A percentile compares a stretch with the other conserved stretches of the same genome.
These are phyloP conservation scores for Pseudochaenichthys georgianus DNA, from an alignment of 2,797 vertebrate species.

Conservation along the genomic window DNA sequence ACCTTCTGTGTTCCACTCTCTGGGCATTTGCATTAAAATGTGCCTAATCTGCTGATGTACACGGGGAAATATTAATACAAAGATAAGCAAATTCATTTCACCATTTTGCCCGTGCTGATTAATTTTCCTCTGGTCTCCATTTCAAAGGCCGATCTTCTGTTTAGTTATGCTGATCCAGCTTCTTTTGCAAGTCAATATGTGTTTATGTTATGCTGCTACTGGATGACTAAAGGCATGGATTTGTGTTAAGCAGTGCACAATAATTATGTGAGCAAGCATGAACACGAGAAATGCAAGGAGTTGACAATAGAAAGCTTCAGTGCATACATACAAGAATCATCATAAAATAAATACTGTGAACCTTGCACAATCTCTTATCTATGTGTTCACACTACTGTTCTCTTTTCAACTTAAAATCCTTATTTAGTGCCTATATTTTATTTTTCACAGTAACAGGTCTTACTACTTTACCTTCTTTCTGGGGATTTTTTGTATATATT, in stretches of 20 bases:
- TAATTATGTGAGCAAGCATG: conserved; percentile 53
- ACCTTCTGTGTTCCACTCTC: conserved; percentile 60
- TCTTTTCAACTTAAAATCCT: too few species aligned
- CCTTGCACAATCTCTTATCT: too few species aligned
- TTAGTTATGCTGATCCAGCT: conserved; percentile 77
- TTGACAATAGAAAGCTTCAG: conserved; percentile 38
- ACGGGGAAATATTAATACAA: conserved; percentile 71
- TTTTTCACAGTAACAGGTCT: too few species aligned
- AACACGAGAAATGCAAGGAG: conserved; percentile 30
- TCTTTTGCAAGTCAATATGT: conserved; percentile 77
- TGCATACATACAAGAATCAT: conserved; percentile 19
- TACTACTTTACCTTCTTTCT: too few species aligned
- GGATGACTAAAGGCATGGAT: conserved; percentile 64
- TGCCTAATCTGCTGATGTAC: conserved; percentile 67
- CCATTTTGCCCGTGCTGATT: conserved; percentile 68
- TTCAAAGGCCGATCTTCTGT: conserved; percentile 76
- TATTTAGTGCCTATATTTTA: too few species aligned
- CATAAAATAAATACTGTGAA: too few species aligned
- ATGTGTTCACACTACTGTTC: too few species aligned
- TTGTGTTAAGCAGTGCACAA: conserved; percentile 56
- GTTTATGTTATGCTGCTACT: conserved; percentile 41
- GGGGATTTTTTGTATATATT: too few species aligned
- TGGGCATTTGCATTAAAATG: conserved; percentile 74
- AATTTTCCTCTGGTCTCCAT: conserved; percentile 73
- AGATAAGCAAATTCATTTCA: conserved; percentile 76